Evolutionary conservation across 1,140 invertebrate genomes (phyloP).

Genomic region (Prorops nasuta): DNA sequence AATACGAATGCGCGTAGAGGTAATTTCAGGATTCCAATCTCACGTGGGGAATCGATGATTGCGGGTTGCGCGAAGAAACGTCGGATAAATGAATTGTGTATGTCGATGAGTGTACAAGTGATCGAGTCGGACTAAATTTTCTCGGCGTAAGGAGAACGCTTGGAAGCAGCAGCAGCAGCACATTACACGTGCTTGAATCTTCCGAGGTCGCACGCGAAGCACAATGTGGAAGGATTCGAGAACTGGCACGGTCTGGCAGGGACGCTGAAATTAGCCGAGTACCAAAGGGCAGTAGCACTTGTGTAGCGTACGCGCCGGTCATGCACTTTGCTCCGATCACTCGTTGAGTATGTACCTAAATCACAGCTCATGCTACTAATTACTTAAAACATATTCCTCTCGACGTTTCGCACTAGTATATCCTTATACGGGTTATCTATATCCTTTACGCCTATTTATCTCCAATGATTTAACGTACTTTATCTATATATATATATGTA

Average conservation of each 20-base stretch:
- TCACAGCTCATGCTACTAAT: conserved; percentile 58
- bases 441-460: neutral
- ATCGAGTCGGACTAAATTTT: too few relatives aligned
- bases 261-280: neutral
- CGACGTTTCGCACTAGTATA: conserved; percentile 24
- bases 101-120: too few relatives aligned
- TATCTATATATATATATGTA: conserved; percentile 3
- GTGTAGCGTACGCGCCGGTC: neutral
- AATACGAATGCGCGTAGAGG: too few relatives aligned
- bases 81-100: too few relatives aligned
- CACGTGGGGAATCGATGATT: too few relatives aligned
- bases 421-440: conserved; percentile 5
- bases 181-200: too few relatives aligned
- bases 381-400: conserved; percentile 41
- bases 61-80: too few relatives aligned
- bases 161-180: too few relatives aligned
- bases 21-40: too few relatives aligned
- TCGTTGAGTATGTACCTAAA: conserved; percentile 56
- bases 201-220: too few relatives aligned
- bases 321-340: conserved; percentile 28
- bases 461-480: neutral
- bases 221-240: neutral
- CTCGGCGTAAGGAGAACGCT: too few relatives aligned
- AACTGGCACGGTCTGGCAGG: too few relatives aligned
- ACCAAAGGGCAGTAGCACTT: neutral